Evolutionary conservation across 2,797 vertebrate genomes (phyloP), one percentile per base, ranked within the genome.

Genomic region (Oreochromis grahami): DNA sequence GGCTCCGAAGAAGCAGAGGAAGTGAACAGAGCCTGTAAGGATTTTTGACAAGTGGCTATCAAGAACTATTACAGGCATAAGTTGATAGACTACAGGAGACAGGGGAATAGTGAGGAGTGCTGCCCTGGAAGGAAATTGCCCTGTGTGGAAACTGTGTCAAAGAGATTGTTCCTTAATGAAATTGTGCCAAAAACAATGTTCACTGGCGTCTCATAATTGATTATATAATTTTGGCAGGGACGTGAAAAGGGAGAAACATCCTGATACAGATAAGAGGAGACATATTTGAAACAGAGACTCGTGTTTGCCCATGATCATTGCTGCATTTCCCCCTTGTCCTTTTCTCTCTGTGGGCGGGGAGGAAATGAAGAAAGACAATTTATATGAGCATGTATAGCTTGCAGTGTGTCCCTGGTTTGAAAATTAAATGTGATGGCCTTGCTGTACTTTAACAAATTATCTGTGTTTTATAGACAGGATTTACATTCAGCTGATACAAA

Each of bases 41-140:
- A 83, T 88, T 92, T 91, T 86, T 94, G 93, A 94, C 93, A 91
- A 93, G 87, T 82, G 81, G 86, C 87, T 92, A 94, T 95, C 91
- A 91, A 92, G 82, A 92, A 78, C 77, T 87, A 89, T 93, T 91
- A 92, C 84, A 91, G 88, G 82, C 90, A 38, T 86, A 76, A 89
- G 82, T 29, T 84, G 87, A 80, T 80, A 63, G 81, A 88, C 60
- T 86, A 52, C 65, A 24, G 70, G 72, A 90, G 85, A 87, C 77
- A 74, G 55, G 77, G 43, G 32, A 77, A 76, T 58, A 70, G n/a
- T 74, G 63, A 76, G 82, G 77, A 80, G 87, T 77, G 81, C 81
- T 84, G 88, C 83, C 84, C 76, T 77, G 60, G 82, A 58, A 88
- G 82, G 80, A 92, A 91, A 92, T 91, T 83, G 90, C 82, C 78